Evolutionary conservation across 2,888 invertebrate genomes (phyloP).

Genomic region (Nineta flava): DNA sequence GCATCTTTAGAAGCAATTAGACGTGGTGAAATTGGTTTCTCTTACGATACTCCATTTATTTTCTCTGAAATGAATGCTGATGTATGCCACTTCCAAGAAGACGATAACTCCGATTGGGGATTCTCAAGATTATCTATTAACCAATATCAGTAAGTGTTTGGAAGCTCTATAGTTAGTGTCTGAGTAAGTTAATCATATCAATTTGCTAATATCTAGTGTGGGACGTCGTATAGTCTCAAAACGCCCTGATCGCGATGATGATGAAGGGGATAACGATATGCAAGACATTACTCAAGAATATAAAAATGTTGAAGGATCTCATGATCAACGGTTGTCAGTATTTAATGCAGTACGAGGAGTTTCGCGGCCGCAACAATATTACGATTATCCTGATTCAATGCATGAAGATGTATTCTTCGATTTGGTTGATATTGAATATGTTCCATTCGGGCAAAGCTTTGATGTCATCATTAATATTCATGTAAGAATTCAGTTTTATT

Average conservation of each 20-base stretch:
- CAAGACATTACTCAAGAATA: slow-evolving; percentile 48
- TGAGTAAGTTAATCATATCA: neutral
- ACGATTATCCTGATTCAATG: slow-evolving; percentile 39
- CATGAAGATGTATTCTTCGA: slow-evolving; percentile 48
- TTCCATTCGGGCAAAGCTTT: slow-evolving; percentile 49
- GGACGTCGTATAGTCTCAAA: slow-evolving; percentile 53
- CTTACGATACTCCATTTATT: slow-evolving; percentile 58
- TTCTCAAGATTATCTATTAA: slow-evolving; percentile 46
- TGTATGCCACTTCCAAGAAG: slow-evolving; percentile 54
- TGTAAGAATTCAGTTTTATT: slow-evolving; percentile 21
- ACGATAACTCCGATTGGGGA: slow-evolving; percentile 49
- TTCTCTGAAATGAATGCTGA: slow-evolving; percentile 67
- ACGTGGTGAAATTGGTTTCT: slow-evolving; percentile 53
- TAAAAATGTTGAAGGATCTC: slow-evolving; percentile 44
- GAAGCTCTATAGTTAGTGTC: neutral
- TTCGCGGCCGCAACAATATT: slow-evolving; percentile 41
- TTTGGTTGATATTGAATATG: slow-evolving; percentile 45
- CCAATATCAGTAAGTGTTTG: slow-evolving; percentile 42
- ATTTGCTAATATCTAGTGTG: slow-evolving; percentile 30
- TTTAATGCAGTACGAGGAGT: slow-evolving; percentile 49
- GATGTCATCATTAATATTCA: slow-evolving; percentile 48
- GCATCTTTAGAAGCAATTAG: slow-evolving; percentile 53
- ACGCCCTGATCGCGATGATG: slow-evolving; percentile 41
- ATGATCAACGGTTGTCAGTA: slow-evolving; percentile 47
- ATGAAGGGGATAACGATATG: slow-evolving; percentile 45